A percentile compares a stretch with the other conserved stretches of the same genome.
phyloP scores from a whole-genome alignment of 2,797 vertebrate species.

The Carcharodon carcharias region DNA sequence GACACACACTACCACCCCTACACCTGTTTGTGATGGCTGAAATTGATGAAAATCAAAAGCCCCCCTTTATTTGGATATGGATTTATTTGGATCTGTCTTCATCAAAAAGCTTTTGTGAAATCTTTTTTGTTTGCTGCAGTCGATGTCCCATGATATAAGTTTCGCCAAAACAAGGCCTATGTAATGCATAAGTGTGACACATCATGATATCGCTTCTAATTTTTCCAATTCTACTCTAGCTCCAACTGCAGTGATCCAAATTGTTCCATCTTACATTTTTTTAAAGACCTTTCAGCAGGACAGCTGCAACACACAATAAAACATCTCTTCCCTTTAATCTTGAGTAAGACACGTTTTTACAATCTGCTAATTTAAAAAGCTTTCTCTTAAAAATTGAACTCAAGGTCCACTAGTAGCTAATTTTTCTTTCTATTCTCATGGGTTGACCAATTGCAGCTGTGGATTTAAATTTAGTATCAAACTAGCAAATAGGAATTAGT shows the following conservation, averaged over 20 bases:
- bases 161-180: background rate
- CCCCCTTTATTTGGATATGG: no score
- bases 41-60: no score
- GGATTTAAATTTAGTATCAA: background rate
- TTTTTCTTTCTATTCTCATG: background rate
- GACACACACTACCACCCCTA: no score
- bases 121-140: background rate
- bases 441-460: background rate
- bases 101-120: background rate
- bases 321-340: background rate
- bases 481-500: background rate
- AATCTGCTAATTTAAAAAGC: background rate
- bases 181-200: background rate
- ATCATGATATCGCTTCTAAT: background rate
- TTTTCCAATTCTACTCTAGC: background rate
- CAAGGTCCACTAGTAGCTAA: background rate
- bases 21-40: no score
- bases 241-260: background rate
- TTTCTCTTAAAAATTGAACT: background rate
- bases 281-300: background rate
- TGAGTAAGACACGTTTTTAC: background rate
- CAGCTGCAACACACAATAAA: background rate
- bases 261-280: background rate
- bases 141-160: background rate
- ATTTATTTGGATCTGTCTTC: background rate